Percentiles rank a stretch among this genome's conserved stretches.
phyloP scores from a whole-genome alignment of 2,113 vertebrate genomes.

The Leptocoma aspasia region DNA sequence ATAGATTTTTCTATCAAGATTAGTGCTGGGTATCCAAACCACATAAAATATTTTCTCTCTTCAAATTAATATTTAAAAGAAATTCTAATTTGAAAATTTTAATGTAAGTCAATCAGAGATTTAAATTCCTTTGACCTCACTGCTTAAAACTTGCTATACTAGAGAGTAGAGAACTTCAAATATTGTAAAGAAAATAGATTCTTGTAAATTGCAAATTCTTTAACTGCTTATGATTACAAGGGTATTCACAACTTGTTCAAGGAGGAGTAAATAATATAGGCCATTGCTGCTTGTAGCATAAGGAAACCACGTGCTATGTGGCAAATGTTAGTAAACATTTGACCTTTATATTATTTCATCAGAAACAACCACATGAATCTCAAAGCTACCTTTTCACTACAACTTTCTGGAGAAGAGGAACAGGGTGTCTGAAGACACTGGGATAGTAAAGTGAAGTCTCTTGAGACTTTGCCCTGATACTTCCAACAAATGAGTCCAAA shows the following conservation, averaged over 20 bases:
- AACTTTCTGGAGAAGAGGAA: neutral
- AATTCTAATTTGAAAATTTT: neutral
- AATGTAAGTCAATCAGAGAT: neutral
- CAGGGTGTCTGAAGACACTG: rapidly evolving
- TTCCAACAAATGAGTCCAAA: neutral
- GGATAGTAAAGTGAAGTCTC: neutral
- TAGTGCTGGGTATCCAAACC: neutral
- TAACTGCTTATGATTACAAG: neutral
- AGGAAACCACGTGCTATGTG: neutral
- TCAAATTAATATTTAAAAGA: neutral
- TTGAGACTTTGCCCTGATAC: neutral
- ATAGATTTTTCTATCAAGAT: neutral
- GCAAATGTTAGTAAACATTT: neutral
- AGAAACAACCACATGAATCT: neutral
- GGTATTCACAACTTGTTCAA: neutral
- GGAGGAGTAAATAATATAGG: neutral
- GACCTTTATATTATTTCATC: neutral
- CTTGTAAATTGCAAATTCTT: neutral
- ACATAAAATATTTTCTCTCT: neutral
- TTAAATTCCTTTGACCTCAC: neutral
- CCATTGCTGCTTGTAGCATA: neutral
- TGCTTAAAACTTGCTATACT: neutral
- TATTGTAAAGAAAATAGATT: neutral
- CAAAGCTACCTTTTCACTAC: neutral
- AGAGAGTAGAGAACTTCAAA: neutral